Base-by-base conservation (phyloP, 1,140 invertebrate genomes). In the Calycopis cecrops region DNA sequence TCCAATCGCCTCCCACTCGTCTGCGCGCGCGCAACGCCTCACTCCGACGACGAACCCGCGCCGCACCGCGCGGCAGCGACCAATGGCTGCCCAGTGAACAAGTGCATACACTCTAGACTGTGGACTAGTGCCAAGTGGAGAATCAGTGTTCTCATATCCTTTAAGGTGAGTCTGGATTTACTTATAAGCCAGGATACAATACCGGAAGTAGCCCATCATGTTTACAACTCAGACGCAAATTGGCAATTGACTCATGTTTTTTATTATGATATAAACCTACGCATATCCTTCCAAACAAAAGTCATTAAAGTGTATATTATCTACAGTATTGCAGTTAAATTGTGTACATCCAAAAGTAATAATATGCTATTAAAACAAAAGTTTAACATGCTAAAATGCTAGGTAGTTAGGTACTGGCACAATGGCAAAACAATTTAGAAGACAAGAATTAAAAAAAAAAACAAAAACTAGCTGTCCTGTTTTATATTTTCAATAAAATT, bases 1-100 rank as follows among this genome's bases (percentile, higher is more conserved):
- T n/a, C n/a, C n/a, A 68, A 49, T 57, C 65, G 73, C 71, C 72
- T 73, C 71, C 76, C 65, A 72, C 69, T 65, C 62, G 57, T 21
- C 56, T 65, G 66, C 68, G 74, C 71, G 63, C 61, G 67, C 75
- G 76, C 76, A 60, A 34, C 71, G 74, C 71, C 75, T 81, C 80
- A 82, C 69, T 84, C 66, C 48, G 54, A 69, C 52, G 52, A 52
- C 73, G 64, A 67, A 62, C 56, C 58, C 65, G 67, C 63, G 54
- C 60, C 57, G 65, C 72, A 66, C 60, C 71, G 78, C 63, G 60
- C 67, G 50, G 57, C 62, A 61, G 54, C 48, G 55, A 66, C 63
- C 69, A 69, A 66, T 60, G 49, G 48, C 62, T 58, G 65, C 48
- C 60, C 66, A 74, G 78, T 77, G 71, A 61, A 65, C 51, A 69